These are phyloP conservation scores for Chironex yamaguchii DNA, from an alignment of 30 jellyfish, hydroid and myxozoan species.

Conservation along the genomic window DNA sequence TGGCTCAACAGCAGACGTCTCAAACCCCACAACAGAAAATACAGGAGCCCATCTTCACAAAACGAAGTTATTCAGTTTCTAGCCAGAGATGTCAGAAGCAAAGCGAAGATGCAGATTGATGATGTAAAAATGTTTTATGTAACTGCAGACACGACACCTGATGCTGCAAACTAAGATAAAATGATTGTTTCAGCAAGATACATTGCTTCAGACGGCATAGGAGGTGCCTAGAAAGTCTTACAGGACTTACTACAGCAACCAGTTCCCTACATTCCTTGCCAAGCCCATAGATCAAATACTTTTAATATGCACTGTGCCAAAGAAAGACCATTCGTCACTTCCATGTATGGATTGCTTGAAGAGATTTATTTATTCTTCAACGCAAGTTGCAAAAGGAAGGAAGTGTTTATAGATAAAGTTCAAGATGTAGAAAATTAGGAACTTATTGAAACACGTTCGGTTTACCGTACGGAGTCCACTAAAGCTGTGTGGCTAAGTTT, in stretches of 20 bases:
- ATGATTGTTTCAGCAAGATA: slow-evolving; percentile 11
- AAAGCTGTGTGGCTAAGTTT: too few species aligned
- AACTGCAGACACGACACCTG: too few species aligned
- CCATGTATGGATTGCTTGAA: slow-evolving; percentile 12
- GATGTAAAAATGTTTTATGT: too few species aligned
- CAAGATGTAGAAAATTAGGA: too few species aligned
- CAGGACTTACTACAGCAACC: slow-evolving; percentile 21
- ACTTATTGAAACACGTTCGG: too few species aligned
- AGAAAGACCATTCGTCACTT: slow-evolving; percentile 38
- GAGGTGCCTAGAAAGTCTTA: slow-evolving; percentile 34
- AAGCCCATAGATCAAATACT: slow-evolving; percentile 55
- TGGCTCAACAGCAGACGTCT: too few species aligned
- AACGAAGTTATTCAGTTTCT: not conserved
- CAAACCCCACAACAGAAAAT: not conserved
- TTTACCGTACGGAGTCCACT: too few species aligned
- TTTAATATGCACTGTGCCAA: slow-evolving; percentile 32
- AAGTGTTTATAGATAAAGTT: too few species aligned
- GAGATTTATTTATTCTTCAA: too few species aligned
- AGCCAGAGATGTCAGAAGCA: not conserved
- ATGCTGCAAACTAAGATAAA: not conserved
- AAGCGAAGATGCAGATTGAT: too few species aligned
- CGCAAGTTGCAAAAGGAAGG: too few species aligned
- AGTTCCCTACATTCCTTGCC: slow-evolving; percentile 41
- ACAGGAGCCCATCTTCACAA: not conserved
- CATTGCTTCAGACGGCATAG: not conserved